Conservation (phyloP, 2,888 invertebrate species). For the Esperia sulphurella region DNA sequence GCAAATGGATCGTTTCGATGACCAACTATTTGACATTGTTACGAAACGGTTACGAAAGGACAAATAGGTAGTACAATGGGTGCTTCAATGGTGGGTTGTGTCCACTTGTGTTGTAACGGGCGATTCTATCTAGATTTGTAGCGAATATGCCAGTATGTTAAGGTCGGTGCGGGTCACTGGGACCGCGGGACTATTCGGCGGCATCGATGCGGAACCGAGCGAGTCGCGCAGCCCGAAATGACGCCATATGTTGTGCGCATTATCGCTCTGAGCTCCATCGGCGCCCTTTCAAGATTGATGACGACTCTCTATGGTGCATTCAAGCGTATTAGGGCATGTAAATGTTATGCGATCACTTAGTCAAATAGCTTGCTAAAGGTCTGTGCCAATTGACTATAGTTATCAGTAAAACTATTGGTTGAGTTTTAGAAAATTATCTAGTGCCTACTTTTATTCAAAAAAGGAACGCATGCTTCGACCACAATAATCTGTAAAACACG, state of each 20-base stretch:
- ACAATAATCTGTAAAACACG: too few species aligned
- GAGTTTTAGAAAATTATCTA: too few species aligned
- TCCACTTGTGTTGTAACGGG: constrained; percentile 41
- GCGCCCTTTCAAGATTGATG: constrained; percentile 74
- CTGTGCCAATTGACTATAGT: not conserved
- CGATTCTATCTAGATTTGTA: constrained; percentile 48
- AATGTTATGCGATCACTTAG: constrained; percentile 74
- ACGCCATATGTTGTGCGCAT: constrained; percentile 74
- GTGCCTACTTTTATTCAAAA: too few species aligned
- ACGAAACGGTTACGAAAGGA: not conserved
- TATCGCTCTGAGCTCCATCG: constrained; percentile 44
- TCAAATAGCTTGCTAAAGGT: constrained; percentile 61
- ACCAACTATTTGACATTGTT: not conserved
- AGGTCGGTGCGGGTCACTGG: constrained; percentile 64
- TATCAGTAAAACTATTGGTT: too few species aligned
- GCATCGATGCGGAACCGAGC: constrained; percentile 52
- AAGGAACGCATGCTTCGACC: too few species aligned
- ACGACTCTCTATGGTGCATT: constrained; percentile 60
- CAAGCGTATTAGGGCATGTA: constrained; percentile 74
- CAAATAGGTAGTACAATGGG: constrained; percentile 27
- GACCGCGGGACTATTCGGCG: constrained; percentile 40
- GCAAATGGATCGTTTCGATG: constrained; percentile 35
- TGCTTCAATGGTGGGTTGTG: constrained; percentile 37
- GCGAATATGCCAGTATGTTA: constrained; percentile 32
- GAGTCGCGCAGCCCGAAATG: constrained; percentile 35